These are phyloP conservation scores for Rostratula benghalensis DNA, from an alignment of 2,113 vertebrate genomes.

Conservation along the genomic window DNA sequence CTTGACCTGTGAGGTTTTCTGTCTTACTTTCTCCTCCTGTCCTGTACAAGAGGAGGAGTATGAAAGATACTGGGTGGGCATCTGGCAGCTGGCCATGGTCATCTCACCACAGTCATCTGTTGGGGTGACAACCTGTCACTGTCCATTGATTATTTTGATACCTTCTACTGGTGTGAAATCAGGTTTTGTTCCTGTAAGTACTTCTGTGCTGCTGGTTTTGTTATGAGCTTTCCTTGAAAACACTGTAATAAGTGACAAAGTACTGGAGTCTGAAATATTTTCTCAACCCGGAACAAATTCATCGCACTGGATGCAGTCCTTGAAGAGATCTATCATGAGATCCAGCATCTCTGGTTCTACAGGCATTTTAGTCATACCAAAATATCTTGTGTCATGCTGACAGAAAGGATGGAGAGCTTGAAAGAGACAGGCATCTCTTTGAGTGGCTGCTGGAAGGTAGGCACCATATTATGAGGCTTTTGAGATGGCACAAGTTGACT, in stretches of 20 bases:
- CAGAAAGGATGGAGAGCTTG: background rate
- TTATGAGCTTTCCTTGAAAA: background rate
- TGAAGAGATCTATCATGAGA: background rate
- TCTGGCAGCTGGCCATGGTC: background rate
- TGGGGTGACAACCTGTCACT: background rate
- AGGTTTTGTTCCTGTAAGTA: background rate
- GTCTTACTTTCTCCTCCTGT: background rate
- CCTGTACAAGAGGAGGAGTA: background rate
- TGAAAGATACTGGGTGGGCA: background rate
- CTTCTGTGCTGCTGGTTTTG: background rate
- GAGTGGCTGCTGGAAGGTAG: background rate
- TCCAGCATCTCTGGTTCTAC: background rate
- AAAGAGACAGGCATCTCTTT: background rate
- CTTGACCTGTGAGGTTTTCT: rapidly evolving
- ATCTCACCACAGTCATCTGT: background rate
- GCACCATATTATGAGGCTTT: background rate
- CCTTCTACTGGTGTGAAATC: background rate
- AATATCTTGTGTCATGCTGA: background rate
- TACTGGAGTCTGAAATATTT: background rate
- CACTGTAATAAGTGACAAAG: background rate
- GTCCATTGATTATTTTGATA: background rate
- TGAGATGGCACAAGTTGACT: background rate
- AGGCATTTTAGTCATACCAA: background rate
- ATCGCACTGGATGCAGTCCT: background rate
- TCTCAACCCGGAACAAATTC: background rate